These are phyloP conservation scores for Hydrozoanthus gracilis DNA, from an alignment of 92 coral and sea anemone genomes.

Conservation along the genomic window DNA sequence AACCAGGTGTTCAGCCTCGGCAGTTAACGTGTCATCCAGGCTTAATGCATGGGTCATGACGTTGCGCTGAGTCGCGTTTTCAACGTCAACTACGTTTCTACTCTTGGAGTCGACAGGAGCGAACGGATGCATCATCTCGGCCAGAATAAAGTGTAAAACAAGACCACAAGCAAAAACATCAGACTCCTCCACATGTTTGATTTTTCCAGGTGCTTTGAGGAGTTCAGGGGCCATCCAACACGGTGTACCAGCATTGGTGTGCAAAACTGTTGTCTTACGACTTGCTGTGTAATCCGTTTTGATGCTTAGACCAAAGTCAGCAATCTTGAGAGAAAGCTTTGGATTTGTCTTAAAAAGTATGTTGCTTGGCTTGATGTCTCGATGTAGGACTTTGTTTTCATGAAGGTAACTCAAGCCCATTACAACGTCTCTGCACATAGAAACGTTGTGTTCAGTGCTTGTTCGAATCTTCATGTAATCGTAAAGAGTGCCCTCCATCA, in stretches of 20 bases:
- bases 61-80: constrained; percentile 50
- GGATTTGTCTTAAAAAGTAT: constrained; percentile 61
- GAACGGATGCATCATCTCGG: constrained; percentile 58
- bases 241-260: constrained; percentile 54
- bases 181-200: constrained; percentile 12
- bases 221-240: constrained; percentile 71
- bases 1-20: constrained; percentile 50
- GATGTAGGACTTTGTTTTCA: constrained; percentile 51
- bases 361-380: constrained; percentile 70
- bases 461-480: constrained; percentile 25
- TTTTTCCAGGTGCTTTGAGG: background rate
- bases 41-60: constrained; percentile 22
- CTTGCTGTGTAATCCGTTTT: background rate
- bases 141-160: constrained; percentile 49
- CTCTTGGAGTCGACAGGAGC: constrained; percentile 16
- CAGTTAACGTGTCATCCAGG: constrained; percentile 11
- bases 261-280: constrained; percentile 35
- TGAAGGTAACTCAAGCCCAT: constrained; percentile 50
- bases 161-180: constrained; percentile 70
- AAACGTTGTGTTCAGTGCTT: background rate
- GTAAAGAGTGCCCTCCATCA: constrained; percentile 61
- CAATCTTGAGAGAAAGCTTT: constrained; percentile 54
- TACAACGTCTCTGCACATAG: constrained; percentile 52
- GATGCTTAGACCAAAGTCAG: constrained; percentile 69
- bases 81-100: background rate